Conservation (phyloP, 2,888 invertebrate genomes). For the Pyrochroa serraticornis region DNA sequence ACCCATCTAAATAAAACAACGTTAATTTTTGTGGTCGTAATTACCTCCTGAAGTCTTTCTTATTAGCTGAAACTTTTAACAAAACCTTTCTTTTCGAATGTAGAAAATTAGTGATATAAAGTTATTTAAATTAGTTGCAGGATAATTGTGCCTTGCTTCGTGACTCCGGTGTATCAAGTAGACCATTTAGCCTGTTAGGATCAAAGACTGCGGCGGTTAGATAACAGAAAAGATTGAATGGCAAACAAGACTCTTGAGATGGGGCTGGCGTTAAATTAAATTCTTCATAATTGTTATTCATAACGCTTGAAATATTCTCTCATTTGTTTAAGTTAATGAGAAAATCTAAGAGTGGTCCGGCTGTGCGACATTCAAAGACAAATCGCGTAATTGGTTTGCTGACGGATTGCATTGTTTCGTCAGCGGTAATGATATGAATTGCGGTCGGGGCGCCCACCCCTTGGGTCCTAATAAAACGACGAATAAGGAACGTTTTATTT, state of each 20-base stretch:
- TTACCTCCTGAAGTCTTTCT: too few species aligned
- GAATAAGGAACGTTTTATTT: constrained; percentile 10
- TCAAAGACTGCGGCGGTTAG: constrained; percentile 18
- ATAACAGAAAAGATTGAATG: constrained; percentile 23
- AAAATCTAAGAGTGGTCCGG: constrained; percentile 42
- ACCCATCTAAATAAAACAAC: constrained; percentile 32
- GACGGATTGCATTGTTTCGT: constrained; percentile 48
- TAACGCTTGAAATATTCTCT: constrained; percentile 43
- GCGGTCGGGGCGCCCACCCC: constrained; percentile 16
- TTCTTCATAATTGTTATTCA: constrained; percentile 46
- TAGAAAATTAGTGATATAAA: too few species aligned
- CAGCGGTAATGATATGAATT: constrained; percentile 42
- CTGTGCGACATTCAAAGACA: constrained; percentile 40
- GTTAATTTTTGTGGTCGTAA: too few species aligned
- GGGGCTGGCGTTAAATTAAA: constrained; percentile 36
- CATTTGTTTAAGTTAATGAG: constrained; percentile 49
- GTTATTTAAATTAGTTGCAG: too few species aligned
- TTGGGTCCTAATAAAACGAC: constrained; percentile 12
- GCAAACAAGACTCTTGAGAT: constrained; percentile 19
- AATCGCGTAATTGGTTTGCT: constrained; percentile 49
- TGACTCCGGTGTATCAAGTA: too few species aligned
- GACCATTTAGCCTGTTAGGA: constrained; percentile 4
- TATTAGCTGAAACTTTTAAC: constrained; percentile 19
- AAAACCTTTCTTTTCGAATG: background rate
- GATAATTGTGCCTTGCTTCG: too few species aligned